These are phyloP conservation scores for Oenanthe melanoleuca DNA, from an alignment of 2,113 vertebrate genomes.

Conservation along the genomic window DNA sequence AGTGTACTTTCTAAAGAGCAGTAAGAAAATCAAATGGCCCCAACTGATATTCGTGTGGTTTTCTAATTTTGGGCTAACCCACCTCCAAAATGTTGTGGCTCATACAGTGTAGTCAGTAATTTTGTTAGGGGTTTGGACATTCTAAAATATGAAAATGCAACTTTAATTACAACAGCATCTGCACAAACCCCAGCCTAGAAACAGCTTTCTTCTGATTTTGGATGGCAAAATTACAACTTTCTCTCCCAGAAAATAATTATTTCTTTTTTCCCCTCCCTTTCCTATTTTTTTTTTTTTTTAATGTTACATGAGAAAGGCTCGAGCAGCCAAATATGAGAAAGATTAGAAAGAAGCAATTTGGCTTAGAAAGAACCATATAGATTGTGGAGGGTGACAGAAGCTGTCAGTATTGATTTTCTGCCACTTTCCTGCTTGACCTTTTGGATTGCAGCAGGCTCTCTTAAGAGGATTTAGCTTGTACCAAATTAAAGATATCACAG, in stretches of 20 bases:
- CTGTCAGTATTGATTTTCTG: conserved; percentile 61
- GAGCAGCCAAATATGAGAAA: neutral
- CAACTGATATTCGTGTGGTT: neutral
- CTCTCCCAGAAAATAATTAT: neutral
- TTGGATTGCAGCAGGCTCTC: conserved; percentile 27
- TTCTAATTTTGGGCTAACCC: neutral
- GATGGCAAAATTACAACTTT: neutral
- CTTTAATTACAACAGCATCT: neutral
- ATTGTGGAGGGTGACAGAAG: conserved; percentile 43
- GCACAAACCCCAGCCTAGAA: neutral
- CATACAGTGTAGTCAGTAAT: accelerated
- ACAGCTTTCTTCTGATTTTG: neutral
- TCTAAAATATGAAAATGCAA: neutral
- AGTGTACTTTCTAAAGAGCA: neutral
- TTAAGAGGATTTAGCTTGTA: conserved; percentile 50
- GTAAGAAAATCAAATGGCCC: neutral
- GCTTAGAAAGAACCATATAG: conserved; percentile 24
- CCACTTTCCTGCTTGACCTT: conserved; percentile 31
- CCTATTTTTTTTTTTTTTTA: neutral
- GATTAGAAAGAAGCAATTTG: conserved; percentile 52
- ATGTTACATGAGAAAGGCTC: neutral
- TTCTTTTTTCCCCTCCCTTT: neutral
- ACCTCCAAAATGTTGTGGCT: neutral
- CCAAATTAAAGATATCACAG: conserved; percentile 55
- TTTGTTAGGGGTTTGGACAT: neutral